These are phyloP conservation scores for Plutella xylostella DNA, from an alignment of 2,888 invertebrate genomes.

Conservation along the genomic window DNA sequence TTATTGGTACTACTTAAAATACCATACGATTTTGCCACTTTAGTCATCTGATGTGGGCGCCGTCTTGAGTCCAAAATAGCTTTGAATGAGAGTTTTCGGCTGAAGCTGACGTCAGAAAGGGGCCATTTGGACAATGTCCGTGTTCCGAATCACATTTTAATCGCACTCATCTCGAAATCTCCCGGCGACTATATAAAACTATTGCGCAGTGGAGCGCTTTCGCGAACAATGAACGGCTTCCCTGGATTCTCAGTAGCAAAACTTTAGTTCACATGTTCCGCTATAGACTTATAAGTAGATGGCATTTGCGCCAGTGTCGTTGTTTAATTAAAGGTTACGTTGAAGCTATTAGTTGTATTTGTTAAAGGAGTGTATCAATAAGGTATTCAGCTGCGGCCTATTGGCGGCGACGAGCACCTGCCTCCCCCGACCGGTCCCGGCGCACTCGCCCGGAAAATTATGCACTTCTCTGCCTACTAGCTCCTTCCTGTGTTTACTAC, in stretches of 20 bases:
- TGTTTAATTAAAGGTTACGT: too few relatives aligned
- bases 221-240: too few relatives aligned
- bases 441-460: slow-evolving; percentile 59
- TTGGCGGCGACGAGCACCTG: slow-evolving; percentile 35
- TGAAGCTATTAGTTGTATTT: too few relatives aligned
- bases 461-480: slow-evolving; percentile 35
- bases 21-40: slow-evolving; percentile 41
- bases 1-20: slow-evolving; percentile 47
- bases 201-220: too few relatives aligned
- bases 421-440: slow-evolving; percentile 49
- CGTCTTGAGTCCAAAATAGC: slow-evolving; percentile 40
- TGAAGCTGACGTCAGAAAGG: slow-evolving; percentile 47
- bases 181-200: too few relatives aligned
- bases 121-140: slow-evolving; percentile 48
- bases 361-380: neutral
- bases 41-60: slow-evolving; percentile 45
- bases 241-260: too few relatives aligned
- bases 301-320: too few relatives aligned
- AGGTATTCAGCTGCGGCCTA: neutral
- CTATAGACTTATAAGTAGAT: too few relatives aligned
- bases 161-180: too few relatives aligned
- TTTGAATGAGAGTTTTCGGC: slow-evolving; percentile 38
- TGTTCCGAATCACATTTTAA: neutral
- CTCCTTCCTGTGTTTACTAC: too few relatives aligned
- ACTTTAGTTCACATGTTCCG: too few relatives aligned